These are phyloP conservation scores for Troilus luridus DNA, from an alignment of 2,888 invertebrate genomes.

Conservation along the genomic window DNA sequence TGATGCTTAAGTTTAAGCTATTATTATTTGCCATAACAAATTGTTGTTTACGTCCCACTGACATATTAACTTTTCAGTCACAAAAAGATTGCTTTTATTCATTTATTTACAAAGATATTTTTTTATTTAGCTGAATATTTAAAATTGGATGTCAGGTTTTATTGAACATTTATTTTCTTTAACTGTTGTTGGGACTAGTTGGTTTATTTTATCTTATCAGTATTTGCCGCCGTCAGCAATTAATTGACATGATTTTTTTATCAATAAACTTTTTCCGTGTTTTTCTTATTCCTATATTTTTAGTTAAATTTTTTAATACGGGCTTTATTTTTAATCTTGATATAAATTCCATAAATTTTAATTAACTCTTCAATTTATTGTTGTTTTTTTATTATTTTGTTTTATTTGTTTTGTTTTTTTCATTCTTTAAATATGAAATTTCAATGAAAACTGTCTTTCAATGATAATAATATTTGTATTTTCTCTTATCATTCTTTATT, in stretches of 20 bases:
- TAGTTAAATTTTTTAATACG: neutral
- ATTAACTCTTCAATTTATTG: neutral
- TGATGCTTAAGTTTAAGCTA: too few relatives aligned
- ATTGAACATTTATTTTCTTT: neutral
- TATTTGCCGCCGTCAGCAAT: neutral
- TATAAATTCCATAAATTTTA: neutral
- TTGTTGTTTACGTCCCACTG: too few relatives aligned
- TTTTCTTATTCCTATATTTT: neutral
- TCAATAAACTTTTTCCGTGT: neutral
- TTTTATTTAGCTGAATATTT: neutral
- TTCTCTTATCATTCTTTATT: neutral
- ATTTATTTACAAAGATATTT: neutral
- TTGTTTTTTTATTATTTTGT: too few relatives aligned
- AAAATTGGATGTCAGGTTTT: neutral
- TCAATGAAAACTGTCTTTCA: neutral
- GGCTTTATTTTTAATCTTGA: neutral
- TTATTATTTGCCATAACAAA: too few relatives aligned
- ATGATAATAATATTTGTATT: neutral
- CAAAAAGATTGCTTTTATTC: neutral
- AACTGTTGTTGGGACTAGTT: neutral
- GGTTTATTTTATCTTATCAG: constrained; percentile 11
- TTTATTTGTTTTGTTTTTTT: neutral
- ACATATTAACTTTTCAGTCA: neutral
- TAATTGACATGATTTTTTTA: neutral
- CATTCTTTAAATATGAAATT: neutral